These are phyloP conservation scores for Melipona quadrifasciata DNA, from an alignment of 1,140 invertebrate genomes.

Conservation along the genomic window DNA sequence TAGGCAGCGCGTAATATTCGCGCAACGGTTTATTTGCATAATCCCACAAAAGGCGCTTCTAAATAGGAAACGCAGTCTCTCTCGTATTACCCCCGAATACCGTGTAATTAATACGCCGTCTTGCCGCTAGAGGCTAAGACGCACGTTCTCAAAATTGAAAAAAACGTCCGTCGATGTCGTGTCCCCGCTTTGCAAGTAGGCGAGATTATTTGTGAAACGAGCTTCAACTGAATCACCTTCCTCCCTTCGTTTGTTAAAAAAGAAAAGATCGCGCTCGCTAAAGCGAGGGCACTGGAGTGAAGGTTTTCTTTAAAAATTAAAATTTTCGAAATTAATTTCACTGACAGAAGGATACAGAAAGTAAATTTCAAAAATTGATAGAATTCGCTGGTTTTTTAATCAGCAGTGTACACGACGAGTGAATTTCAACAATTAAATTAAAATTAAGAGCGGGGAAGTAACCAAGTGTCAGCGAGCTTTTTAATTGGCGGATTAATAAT, in stretches of 20 bases:
- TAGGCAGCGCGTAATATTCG: slow-evolving; percentile 24
- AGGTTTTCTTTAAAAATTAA: too few relatives aligned
- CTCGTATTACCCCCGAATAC: slow-evolving; percentile 10
- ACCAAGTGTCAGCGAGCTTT: too few relatives aligned
- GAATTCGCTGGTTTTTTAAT: too few relatives aligned
- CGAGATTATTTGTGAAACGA: background rate
- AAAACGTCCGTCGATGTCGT: background rate
- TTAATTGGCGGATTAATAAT: too few relatives aligned
- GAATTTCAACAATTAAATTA: too few relatives aligned
- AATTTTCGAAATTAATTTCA: too few relatives aligned
- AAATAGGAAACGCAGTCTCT: slow-evolving; percentile 46
- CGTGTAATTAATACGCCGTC: slow-evolving; percentile 37
- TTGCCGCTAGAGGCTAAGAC: background rate
- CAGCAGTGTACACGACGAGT: too few relatives aligned
- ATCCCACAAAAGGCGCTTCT: slow-evolving; percentile 32
- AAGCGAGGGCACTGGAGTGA: too few relatives aligned
- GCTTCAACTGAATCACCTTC: background rate
- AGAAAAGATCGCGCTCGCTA: too few relatives aligned
- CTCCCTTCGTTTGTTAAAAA: background rate
- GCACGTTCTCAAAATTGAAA: slow-evolving; percentile 13
- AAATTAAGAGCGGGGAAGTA: too few relatives aligned
- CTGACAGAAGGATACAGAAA: too few relatives aligned
- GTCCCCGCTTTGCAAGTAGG: background rate
- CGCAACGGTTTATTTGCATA: slow-evolving; percentile 46
- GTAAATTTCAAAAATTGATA: too few relatives aligned